phyloP scores from a whole-genome alignment of 2,797 vertebrate genomes.

The Betta splendens region DNA sequence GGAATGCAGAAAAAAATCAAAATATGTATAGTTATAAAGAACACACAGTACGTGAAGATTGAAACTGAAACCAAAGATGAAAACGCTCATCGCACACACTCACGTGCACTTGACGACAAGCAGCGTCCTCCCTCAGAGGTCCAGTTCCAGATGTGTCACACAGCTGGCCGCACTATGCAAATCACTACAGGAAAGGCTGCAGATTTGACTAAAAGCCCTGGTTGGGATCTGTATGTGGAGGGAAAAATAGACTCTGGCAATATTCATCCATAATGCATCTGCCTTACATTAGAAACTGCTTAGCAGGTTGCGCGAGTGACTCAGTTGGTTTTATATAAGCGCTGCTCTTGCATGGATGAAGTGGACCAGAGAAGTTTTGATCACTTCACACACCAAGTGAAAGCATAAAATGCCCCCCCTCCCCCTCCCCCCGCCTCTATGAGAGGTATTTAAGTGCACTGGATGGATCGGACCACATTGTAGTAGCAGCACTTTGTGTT shows the following conservation, averaged over 20 bases:
- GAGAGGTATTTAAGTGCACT: conserved; percentile 42
- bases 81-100: conserved; percentile 4
- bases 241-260: conserved; percentile 40
- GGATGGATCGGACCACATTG: conserved; percentile 22
- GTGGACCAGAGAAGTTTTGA: conserved; percentile 38
- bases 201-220: conserved; percentile 74
- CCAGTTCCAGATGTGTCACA: conserved; percentile 40
- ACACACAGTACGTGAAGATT: background rate
- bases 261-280: conserved; percentile 74
- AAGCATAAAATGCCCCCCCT: conserved; percentile 14
- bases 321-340: conserved; percentile 49
- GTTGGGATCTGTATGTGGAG: conserved; percentile 38
- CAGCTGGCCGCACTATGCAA: conserved; percentile 59
- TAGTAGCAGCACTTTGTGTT: conserved; percentile 32
- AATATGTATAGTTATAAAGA: background rate
- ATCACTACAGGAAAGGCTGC: conserved; percentile 55
- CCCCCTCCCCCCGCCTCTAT: background rate
- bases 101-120: background rate
- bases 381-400: conserved; percentile 26
- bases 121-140: conserved; percentile 12
- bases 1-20: background rate
- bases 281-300: conserved; percentile 69
- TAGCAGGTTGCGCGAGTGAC: conserved; percentile 51
- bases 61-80: conserved; percentile 6
- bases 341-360: conserved; percentile 47